Conservation (phyloP, 2,797 vertebrate genomes). For the Australoheros facetus region DNA sequence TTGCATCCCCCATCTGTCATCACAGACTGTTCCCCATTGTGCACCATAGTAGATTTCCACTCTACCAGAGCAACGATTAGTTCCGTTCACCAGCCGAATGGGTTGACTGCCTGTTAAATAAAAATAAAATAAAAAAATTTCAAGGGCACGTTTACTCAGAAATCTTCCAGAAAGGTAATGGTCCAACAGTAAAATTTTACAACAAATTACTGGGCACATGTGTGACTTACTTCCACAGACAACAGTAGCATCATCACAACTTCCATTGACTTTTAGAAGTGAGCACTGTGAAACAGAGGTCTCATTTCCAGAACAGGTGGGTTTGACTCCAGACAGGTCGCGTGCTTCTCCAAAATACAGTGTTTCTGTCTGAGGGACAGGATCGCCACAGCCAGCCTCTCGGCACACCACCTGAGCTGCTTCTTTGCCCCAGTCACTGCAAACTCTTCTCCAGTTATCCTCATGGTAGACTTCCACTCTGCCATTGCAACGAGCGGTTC, state of each 20-base stretch:
- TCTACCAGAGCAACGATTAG: conserved; percentile 68
- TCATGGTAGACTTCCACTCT: conserved; percentile 52
- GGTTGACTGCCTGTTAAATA: conserved; percentile 51
- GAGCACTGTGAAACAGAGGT: conserved; percentile 54
- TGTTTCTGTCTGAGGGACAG: background rate
- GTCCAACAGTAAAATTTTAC: background rate
- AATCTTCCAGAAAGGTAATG: background rate
- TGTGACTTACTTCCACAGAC: conserved; percentile 62
- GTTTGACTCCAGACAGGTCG: conserved; percentile 28
- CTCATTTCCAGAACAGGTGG: conserved; percentile 68
- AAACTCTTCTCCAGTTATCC: conserved; percentile 58
- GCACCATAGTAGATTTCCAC: conserved; percentile 68
- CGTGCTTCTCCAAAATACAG: conserved; percentile 37
- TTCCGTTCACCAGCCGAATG: conserved; percentile 66
- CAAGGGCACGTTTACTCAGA: background rate
- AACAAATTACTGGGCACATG: background rate
- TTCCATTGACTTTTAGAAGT: conserved; percentile 26
- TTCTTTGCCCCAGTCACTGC: conserved; percentile 48
- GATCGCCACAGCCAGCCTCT: conserved; percentile 63
- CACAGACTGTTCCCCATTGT: conserved; percentile 76
- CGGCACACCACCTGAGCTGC: conserved; percentile 65
- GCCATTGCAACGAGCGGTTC: conserved; percentile 65
- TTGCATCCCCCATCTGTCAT: conserved; percentile 13
- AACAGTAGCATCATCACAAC: conserved; percentile 52
- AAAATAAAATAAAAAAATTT: background rate